Evolutionary conservation across 53 echinoderm and acorn worm genomes (phyloP).

Genomic region (Echinarachnius parma): DNA sequence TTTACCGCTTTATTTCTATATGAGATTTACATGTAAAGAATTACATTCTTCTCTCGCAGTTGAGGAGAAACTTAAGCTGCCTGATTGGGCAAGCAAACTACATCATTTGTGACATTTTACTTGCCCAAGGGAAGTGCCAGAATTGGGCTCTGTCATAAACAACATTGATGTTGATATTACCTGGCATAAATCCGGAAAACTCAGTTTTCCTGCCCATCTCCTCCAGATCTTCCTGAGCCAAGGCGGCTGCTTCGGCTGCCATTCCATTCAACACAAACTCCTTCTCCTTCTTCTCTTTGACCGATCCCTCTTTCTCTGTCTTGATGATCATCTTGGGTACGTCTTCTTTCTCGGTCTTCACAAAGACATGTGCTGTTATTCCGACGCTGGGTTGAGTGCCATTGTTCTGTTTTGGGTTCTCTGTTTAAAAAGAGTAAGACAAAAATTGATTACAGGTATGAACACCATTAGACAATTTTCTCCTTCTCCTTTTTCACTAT

Average conservation of each 20-base stretch:
- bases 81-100: too few species aligned
- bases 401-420: not conserved
- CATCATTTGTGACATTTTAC: too few species aligned
- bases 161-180: too few species aligned
- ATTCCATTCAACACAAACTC: slow-evolving; percentile 73
- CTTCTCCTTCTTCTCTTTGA: slow-evolving; percentile 32
- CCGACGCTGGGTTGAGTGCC: not conserved
- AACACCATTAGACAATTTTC: not conserved
- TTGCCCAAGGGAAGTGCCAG: too few species aligned
- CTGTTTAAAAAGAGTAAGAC: not conserved
- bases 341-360: slow-evolving; percentile 15
- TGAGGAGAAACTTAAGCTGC: too few species aligned
- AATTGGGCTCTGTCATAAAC: not conserved
- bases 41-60: too few species aligned
- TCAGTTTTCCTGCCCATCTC: slow-evolving; percentile 45
- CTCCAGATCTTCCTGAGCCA: slow-evolving; percentile 67
- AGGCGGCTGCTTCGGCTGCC: slow-evolving; percentile 75
- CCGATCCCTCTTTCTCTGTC: slow-evolving; percentile 31
- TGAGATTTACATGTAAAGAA: too few species aligned
- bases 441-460: not conserved
- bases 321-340: not conserved
- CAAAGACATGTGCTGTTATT: too few species aligned
- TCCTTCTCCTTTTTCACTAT: too few species aligned
- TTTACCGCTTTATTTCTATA: too few species aligned
- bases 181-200: slow-evolving; percentile 46